Conservation (phyloP, 2,888 invertebrate species). For the Asteroscopus sphinx region DNA sequence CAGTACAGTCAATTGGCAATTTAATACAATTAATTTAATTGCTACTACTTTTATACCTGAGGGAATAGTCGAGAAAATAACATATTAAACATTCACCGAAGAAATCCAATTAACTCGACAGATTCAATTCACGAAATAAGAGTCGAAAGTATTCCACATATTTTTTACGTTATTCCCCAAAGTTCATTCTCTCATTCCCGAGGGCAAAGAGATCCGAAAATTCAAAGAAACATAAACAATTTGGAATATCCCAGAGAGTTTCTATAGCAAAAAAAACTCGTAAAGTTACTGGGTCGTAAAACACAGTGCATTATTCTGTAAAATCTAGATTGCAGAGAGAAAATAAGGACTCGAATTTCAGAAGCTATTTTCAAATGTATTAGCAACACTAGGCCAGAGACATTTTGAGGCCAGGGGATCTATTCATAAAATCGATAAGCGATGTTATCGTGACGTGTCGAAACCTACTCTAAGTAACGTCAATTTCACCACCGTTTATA, state of each 20-base stretch:
- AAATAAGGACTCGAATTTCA: slow-evolving; percentile 39
- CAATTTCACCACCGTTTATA: no score
- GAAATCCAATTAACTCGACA: slow-evolving; percentile 50
- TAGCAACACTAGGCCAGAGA: slow-evolving; percentile 24
- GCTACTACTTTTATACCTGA: slow-evolving; percentile 13
- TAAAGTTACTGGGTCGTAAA: slow-evolving; percentile 41
- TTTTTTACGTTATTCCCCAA: slow-evolving; percentile 38
- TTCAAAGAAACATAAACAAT: slow-evolving; percentile 39
- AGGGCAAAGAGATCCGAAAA: slow-evolving; percentile 20
- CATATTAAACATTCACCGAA: slow-evolving; percentile 50
- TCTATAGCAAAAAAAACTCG: slow-evolving; percentile 38
- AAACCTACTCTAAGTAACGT: no score
- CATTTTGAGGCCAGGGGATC: not conserved
- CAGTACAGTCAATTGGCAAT: slow-evolving; percentile 19
- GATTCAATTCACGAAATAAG: slow-evolving; percentile 51
- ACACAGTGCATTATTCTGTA: slow-evolving; percentile 28
- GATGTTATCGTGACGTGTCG: no score
- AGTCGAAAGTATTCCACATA: slow-evolving; percentile 32
- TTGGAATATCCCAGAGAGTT: slow-evolving; percentile 27
- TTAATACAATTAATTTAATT: slow-evolving; percentile 41
- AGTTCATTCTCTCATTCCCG: slow-evolving; percentile 42
- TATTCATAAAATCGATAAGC: no score
- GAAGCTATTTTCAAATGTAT: slow-evolving; percentile 32
- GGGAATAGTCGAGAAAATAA: slow-evolving; percentile 39
- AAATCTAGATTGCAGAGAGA: slow-evolving; percentile 41